Evolutionary conservation across 2,797 vertebrate genomes (phyloP).

Genomic region (Anableps anableps): DNA sequence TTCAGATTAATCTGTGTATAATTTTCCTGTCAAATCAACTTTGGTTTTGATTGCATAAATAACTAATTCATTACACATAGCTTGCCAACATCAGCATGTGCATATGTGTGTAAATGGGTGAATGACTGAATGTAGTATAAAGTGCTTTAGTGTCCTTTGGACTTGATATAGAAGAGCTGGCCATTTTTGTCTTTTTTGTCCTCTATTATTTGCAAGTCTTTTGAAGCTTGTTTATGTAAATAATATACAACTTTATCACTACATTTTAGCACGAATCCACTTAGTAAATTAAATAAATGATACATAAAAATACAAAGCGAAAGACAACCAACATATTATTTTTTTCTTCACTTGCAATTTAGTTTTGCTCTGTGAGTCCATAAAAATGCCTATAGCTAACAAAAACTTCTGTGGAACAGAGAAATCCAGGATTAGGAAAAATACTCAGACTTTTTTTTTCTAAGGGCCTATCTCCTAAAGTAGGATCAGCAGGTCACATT

Average conservation of each 20-base stretch:
- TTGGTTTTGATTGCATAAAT: background rate
- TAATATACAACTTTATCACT: background rate
- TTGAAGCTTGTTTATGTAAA: background rate
- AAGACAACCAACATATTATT: constrained; percentile 15
- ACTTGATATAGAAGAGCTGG: no score
- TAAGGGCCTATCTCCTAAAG: constrained; percentile 53
- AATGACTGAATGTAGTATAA: no score
- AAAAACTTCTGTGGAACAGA: constrained; percentile 31
- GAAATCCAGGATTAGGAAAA: constrained; percentile 57
- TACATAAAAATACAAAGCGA: background rate
- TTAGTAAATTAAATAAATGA: background rate
- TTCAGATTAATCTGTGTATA: background rate
- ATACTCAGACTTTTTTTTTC: constrained; percentile 59
- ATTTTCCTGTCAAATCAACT: background rate
- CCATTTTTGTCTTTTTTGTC: no score
- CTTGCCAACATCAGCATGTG: no score
- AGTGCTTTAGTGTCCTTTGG: no score
- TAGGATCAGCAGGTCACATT: constrained; percentile 50
- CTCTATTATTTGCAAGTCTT: no score
- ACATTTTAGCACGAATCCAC: background rate
- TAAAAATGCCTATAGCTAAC: constrained; percentile 28
- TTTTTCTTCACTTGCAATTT: constrained; percentile 23
- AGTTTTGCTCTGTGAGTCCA: constrained; percentile 17
- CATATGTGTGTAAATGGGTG: no score
- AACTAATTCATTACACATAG: background rate